Base-by-base conservation (phyloP, 1,140 invertebrate species). In the Ceratina calcarata region DNA sequence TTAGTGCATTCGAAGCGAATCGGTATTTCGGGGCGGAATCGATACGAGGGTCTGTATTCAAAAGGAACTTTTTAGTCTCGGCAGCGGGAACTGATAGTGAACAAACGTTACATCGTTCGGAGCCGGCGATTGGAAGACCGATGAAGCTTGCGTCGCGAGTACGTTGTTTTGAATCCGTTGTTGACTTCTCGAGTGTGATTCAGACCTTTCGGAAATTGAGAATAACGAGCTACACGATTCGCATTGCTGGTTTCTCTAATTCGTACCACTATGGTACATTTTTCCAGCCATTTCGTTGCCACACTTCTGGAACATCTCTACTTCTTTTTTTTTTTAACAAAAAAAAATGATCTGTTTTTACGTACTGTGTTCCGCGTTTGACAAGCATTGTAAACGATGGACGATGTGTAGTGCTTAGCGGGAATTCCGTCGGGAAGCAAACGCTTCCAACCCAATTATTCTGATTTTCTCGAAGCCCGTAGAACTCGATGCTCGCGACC, bases 361-460 rank as follows among this genome's bases (percentile, higher is more conserved):
- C 20, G 45, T 10, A 45, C 37, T 66, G 37, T 8, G 45, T 51
- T 2, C 3, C 6, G 16, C 2, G 16, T 27, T 3, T 32, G 51
- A 8, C 67, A 15, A 69, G 24, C 16, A 24, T n/a, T 1, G 15
- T 55, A 27, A 55, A 69, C 24, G 16, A 16, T 27, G 0, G 0
- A 3, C 67, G 22, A 13, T 4, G 18, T 55, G 10, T 20, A 53
- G 16, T 27, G 27, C 53, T 4, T 18, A 12, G 1, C 4, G 16
- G 22, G 51, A 16, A 55, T 69, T 69, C n/a, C 24, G 27, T 69
- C 16, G 67, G 51, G 49, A 7, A 55, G 51, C 37, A 55, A 53
- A 32, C n/a, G n/a, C 49, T 65, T 65, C 10, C 24, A 22, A 53
- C 27, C 27, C 61, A 65, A 65, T 74, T 74, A 65, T 37, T 65